These are phyloP conservation scores for Tetranychus truncatus DNA, from an alignment of 2,888 invertebrate genomes.

Conservation along the genomic window DNA sequence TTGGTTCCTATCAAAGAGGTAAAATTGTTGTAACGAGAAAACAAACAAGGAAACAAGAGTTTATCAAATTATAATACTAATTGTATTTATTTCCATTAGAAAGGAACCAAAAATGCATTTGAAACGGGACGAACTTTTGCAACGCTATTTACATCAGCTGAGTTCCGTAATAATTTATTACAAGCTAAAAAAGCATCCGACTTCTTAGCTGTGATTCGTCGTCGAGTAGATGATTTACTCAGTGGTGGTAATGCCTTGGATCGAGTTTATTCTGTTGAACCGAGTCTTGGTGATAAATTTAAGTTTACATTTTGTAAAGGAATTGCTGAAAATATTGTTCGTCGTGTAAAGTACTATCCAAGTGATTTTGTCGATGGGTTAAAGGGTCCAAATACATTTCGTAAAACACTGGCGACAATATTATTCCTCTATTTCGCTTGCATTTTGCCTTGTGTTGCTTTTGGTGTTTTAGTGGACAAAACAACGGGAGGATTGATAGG, in stretches of 20 bases:
- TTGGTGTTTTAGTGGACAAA: slow-evolving; percentile 41
- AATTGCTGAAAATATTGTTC: slow-evolving; percentile 9
- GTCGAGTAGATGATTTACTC: not conserved
- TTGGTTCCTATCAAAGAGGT: slow-evolving; percentile 17
- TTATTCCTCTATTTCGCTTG: slow-evolving; percentile 40
- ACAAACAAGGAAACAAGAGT: too few species aligned
- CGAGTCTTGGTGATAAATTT: not conserved
- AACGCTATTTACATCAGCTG: slow-evolving; percentile 35
- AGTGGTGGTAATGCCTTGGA: not conserved
- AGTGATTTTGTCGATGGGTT: slow-evolving; percentile 33
- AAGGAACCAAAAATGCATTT: slow-evolving; percentile 34
- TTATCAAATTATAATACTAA: too few species aligned
- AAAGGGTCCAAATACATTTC: slow-evolving; percentile 31
- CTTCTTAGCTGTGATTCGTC: not conserved
- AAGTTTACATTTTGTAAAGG: not conserved
- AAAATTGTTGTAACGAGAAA: too few species aligned
- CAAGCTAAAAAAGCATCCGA: not conserved
- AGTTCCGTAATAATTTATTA: slow-evolving; percentile 28
- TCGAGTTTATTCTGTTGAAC: not conserved
- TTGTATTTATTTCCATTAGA: slow-evolving; percentile 13
- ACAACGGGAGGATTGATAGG: slow-evolving; percentile 41
- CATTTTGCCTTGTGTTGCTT: slow-evolving; percentile 40
- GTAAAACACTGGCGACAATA: slow-evolving; percentile 36
- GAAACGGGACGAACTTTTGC: slow-evolving; percentile 37
- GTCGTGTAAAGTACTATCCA: slow-evolving; percentile 30